Evolutionary conservation across 2,113 vertebrate species (phyloP), one percentile per base, ranked within the genome.

Genomic region (Pomatorhinus ruficollis): DNA sequence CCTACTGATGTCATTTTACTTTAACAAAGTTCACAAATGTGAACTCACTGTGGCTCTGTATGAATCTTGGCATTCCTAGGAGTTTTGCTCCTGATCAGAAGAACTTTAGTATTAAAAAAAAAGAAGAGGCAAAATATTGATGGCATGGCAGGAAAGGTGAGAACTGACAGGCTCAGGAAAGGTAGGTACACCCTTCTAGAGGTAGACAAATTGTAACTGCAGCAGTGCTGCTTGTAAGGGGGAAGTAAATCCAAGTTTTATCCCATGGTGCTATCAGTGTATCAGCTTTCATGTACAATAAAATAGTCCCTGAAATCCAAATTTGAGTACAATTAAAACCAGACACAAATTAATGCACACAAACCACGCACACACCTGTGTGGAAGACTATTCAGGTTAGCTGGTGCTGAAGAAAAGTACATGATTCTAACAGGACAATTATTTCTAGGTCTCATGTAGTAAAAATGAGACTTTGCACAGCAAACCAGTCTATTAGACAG

Each of bases 401-500:
- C 40, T 74, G 7, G 40, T 64, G 65, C 49, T 79, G 71, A 87
- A 52, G 17, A 84, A 35, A 45, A 25, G 23, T 35, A 37, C 40
- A 5, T 1, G 10, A 40, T 87, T 81, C 37, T 68, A 84, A 52
- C 15, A 70, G 23, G 68, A 86, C 2, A 53, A 35, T 68, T 71
- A 42, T 52, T 91, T 91, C 57, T 75, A 76, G 19, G 22, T 82
- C 37, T 95, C 57, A 28, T 33, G 33, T 87, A 89, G 66, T 84
- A 72, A 77, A 93, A 93, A 83, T 52, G 82, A 66, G 90, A 95
- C 70, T 90, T 95, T 79, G 21, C 25, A 79, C 39, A 75, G 89
- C 75, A 92, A 94, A 40, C 47, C 50, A 88, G 63, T 52, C 86
- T 93, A 81, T 69, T 93, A 70, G 69, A 47, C 49, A 77, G 64